phyloP scores from a whole-genome alignment of 2,797 vertebrate genomes.

The Melanotaenia nigrans region DNA sequence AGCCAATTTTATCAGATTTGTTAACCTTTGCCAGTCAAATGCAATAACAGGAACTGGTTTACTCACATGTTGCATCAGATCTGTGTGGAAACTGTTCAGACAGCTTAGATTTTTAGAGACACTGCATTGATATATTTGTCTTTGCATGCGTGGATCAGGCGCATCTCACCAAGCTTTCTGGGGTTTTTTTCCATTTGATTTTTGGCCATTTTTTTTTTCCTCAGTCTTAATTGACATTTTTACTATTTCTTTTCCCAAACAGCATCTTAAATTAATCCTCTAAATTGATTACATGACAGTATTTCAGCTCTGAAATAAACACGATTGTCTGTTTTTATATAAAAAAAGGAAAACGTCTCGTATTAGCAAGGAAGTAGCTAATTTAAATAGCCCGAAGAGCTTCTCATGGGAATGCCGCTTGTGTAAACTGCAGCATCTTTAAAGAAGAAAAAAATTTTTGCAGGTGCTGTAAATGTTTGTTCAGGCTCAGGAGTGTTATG shows the following conservation, averaged over 20 bases:
- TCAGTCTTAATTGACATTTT: no score
- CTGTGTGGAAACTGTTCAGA: no score
- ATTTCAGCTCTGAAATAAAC: no score
- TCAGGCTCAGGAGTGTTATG: constrained; percentile 62
- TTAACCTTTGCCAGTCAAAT: neutral
- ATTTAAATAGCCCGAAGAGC: neutral
- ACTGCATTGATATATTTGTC: no score
- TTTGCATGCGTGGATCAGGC: no score
- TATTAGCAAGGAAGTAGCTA: neutral
- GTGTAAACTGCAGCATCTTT: constrained; percentile 3
- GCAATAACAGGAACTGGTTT: neutral
- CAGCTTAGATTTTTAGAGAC: no score
- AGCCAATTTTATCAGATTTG: no score
- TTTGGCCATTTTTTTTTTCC: no score
- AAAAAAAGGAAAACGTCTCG: neutral
- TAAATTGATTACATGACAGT: no score
- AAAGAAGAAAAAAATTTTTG: constrained; percentile 36
- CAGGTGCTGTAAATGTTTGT: constrained; percentile 56
- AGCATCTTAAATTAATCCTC: no score
- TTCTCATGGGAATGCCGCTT: constrained; percentile 3
- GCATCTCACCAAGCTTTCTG: neutral
- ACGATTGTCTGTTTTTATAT: no score
- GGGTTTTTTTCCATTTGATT: neutral
- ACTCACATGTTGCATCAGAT: neutral
- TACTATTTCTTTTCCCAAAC: no score